Evolutionary conservation across 2,888 invertebrate genomes (phyloP), one percentile per base, ranked within the genome.

Genomic region (Orchesella flavescens): DNA sequence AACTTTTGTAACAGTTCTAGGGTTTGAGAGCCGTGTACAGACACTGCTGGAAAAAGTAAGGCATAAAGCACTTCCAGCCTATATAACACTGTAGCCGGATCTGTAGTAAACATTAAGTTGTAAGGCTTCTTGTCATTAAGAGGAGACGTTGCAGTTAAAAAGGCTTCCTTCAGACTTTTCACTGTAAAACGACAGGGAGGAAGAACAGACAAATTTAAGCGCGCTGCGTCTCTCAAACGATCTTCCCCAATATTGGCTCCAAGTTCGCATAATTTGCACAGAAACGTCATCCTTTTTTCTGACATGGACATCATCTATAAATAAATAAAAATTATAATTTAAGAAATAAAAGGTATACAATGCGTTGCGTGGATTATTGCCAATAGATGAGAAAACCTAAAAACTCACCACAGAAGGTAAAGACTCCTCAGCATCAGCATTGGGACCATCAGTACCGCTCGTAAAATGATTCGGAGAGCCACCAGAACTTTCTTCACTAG

Each of bases 401-500:
- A n/a, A n/a, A 92, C 93, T 92, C 90, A 96, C 95, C 89, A 97
- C 97, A 81, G 98, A 97, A 13, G 98, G 98, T 87, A 98, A 91
- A 87, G 94, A 94, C 89, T 94, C 94, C 91, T 98, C 98, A 0
- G 95, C 95, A 89, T 97, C 96, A 19, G 93, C 90, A 89, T 94
- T 94, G 65, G 94, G 93, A 85, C 94, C 93, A 90, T 95, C 95
- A 88, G 95, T 95, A 0, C 95, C 94, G 72, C 81, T 84, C 4
- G 84, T 61, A 21, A 90, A 90, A 89, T 95, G 93, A 86, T 96
- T 96, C 1, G 97, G 97, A 0, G 97, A 97, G 1, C 96, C 96
- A 1, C 96, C 95, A 79, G 97, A 97, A 88, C 97, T 97, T 90
- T 98, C 98, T 80, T 97, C 97, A 89, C 96, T 97, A 78, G 97